phyloP scores from a whole-genome alignment of 2,888 invertebrate genomes.

The Dynastes maya region DNA sequence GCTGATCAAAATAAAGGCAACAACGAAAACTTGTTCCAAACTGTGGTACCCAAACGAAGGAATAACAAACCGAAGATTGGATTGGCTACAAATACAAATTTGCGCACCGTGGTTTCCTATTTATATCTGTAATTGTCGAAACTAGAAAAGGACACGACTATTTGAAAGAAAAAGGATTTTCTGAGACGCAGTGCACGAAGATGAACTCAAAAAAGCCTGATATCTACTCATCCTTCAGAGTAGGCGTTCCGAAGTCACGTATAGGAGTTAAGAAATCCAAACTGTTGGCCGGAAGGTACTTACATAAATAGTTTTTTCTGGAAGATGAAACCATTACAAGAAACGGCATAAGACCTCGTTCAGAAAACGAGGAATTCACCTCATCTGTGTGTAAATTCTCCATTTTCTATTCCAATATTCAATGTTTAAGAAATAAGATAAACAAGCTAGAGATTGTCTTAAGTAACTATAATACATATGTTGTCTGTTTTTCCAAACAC shows the following conservation, averaged over 20 bases:
- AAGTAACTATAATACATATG: background rate
- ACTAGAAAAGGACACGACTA: conserved; percentile 22
- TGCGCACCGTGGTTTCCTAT: conserved; percentile 11
- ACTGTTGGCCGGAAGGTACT: conserved; percentile 3
- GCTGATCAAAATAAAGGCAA: background rate
- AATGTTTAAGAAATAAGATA: conserved; percentile 20
- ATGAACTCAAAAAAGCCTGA: conserved; percentile 8
- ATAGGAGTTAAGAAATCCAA: conserved; percentile 11
- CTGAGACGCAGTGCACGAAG: background rate
- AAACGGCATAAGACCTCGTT: background rate
- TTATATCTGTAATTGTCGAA: conserved; percentile 8
- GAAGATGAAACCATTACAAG: conserved; percentile 10
- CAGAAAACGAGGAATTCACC: background rate
- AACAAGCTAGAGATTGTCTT: background rate
- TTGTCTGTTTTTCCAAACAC: conserved; percentile 17
- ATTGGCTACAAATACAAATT: background rate
- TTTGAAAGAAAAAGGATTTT: conserved; percentile 11
- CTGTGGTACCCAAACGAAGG: background rate
- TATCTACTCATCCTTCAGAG: conserved; percentile 16
- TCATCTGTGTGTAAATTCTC: background rate
- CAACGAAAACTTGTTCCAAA: background rate
- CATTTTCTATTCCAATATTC: background rate
- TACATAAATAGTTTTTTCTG: conserved; percentile 10
- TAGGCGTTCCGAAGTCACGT: background rate
- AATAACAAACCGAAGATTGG: conserved; percentile 14